A percentile compares a stretch with the other conserved stretches of the same genome.
Conservation (phyloP, 2,113 vertebrate genomes). For the Notarius quadriscutis region DNA sequence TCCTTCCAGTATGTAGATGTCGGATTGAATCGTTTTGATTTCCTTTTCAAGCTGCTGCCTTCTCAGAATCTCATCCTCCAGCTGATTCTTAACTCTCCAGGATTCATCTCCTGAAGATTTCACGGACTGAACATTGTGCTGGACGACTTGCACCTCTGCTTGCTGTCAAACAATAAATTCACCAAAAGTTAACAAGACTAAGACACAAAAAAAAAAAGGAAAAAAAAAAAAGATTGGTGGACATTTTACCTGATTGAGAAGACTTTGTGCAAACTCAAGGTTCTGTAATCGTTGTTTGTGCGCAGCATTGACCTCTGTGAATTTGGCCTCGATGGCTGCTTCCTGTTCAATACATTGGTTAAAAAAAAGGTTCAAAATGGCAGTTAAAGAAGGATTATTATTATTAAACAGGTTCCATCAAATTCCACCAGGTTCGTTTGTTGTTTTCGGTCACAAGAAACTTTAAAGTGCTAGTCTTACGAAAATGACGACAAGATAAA, state of each 20-base stretch:
- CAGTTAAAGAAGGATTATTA: neutral
- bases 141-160: conserved; percentile 72
- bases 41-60: conserved; percentile 87
- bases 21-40: conserved; percentile 81
- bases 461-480: too few species aligned
- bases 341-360: conserved; percentile 70
- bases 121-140: conserved; percentile 68
- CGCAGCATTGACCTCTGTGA: conserved; percentile 87
- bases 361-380: neutral
- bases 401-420: neutral
- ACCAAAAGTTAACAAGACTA: neutral
- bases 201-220: neutral
- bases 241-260: conserved; percentile 84
- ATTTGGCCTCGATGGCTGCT: conserved; percentile 84
- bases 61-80: conserved; percentile 87
- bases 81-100: conserved; percentile 86
- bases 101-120: conserved; percentile 71
- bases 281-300: conserved; percentile 88
- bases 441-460: neutral
- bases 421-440: neutral
- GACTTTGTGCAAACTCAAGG: conserved; percentile 86
- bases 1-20: conserved; percentile 83
- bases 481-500: too few species aligned
- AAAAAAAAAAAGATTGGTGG: neutral
- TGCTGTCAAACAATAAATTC: conserved; percentile 72